Evolutionary conservation across 2,888 invertebrate genomes (phyloP), one percentile per base, ranked within the genome.

Genomic region (Neoascia interrupta): DNA sequence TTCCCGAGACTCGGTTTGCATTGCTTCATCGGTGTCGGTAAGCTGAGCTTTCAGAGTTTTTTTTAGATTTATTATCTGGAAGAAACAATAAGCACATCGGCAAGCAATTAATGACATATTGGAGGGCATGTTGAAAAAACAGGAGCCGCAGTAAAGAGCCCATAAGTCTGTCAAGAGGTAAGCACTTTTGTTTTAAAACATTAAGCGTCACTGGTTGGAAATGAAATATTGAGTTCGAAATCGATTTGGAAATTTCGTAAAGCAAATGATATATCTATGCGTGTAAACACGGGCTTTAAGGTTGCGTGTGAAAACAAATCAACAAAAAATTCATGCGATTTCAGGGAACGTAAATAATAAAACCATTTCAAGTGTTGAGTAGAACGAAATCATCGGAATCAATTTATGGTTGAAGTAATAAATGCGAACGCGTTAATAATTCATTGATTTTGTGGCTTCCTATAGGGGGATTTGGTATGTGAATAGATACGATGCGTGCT

Each of bases 21-120:
- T 95, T 11, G 94, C 93, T 85, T 97, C 97, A 82, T 97, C 96
- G n/a, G 92, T 93, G 83, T 96, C 96, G 82, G 92, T 92, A 6
- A 91, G 89, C 84, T 95, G 96, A 18, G 93, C 92, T 87, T 96
- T 96, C 31, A 97, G 89, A 0, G 94, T 94, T 89, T 97, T 97
- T 90, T 96, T 97, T 84, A 97, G 94, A 87, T 94, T 95, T 8
- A 92, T 86, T 82, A 97, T 94, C 96, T 97, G 89, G 1, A 45
- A 34, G 3, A 4, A 34, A 11, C 26, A 26, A 8, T 26, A 8
- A n/a, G n/a, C n/a, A n/a, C n/a, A n/a, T n/a, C n/a, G n/a, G n/a
- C n/a, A n/a, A 0, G 11, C 8, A 36, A 61, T 23, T 23, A 13
- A 36, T 3, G 6, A 36, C 8, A 36, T 3, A 13, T 13, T 36